Conservation (phyloP, 2,797 vertebrate genomes). For the Australoheros facetus region DNA sequence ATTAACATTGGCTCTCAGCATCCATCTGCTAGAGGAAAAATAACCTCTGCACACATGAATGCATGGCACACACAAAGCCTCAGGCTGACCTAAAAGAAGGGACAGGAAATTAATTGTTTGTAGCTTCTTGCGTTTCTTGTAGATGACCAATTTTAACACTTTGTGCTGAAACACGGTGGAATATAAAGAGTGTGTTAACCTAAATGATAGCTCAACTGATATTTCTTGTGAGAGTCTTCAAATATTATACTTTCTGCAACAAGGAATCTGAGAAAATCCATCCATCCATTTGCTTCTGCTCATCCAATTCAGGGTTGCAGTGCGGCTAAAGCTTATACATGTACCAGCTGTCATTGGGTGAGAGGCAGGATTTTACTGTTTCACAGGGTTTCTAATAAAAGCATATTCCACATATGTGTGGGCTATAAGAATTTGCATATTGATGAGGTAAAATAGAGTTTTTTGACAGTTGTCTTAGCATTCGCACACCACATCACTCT, state of each 20-base stretch:
- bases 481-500: background rate
- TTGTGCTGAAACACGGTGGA: background rate
- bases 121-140: background rate
- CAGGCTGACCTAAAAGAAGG: background rate
- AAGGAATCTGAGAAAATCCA: background rate
- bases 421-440: background rate
- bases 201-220: no score
- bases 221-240: no score
- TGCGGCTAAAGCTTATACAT: no score
- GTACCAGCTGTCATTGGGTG: no score
- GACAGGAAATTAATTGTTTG: background rate
- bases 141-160: background rate
- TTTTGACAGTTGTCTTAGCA: background rate
- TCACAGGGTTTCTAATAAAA: background rate
- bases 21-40: constrained; percentile 28
- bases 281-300: no score
- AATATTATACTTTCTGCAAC: background rate
- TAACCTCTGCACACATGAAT: constrained; percentile 6
- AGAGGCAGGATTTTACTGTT: no score
- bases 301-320: no score
- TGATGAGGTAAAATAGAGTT: background rate
- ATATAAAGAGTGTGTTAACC: background rate
- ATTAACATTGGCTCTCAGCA: constrained; percentile 6
- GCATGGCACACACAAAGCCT: background rate
- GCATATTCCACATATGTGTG: background rate